Evolutionary conservation across 2,888 invertebrate species (phyloP), one percentile per base, ranked within the genome.

Genomic region (Plebejus melissa): DNA sequence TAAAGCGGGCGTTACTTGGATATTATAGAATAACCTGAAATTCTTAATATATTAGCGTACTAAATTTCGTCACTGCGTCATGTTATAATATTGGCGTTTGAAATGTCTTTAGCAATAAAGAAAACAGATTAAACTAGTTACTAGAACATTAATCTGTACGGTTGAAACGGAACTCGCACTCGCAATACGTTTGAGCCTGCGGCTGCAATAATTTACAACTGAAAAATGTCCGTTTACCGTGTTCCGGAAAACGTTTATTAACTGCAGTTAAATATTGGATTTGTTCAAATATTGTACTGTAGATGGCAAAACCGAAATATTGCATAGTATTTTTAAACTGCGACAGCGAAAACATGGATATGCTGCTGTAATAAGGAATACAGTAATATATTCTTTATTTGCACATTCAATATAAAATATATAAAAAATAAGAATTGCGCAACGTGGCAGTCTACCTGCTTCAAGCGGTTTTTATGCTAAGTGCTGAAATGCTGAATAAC

Each of bases 181-280:
- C 2, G 36, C 65, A 65, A 65, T 65, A 65, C 28, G 32, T 65
- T 32, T 13, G 32, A 13, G 32, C 60, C 9, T 28, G 60, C 60
- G 60, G 60, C 65, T 65, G 65, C 65, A 65, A 65, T 65, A 65
- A 65, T 28, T 65, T 65, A 36, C 65, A 32, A 65, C 32, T 36
- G 65, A 36, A 65, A 22, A 65, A 65, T 36, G 32, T 65, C 28
- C 4, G 28, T 65, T 32, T 9, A 28, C 9, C 28, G 60, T 28
- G 11, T 60, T 28, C 28, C 65, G 32, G 13, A 5, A 13, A 16
- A 13, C 16, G 16, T 65, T 65, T 65, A 13, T 65, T 32, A 32
- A 32, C 32, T 65, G 65, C 65, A 32, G 11, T 65, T 22, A 7
- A 74, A 69, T 76, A 75, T 77, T 76, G 72, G 72, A 54, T 54